These are phyloP conservation scores for Fregetta grallaria DNA, from an alignment of 2,113 vertebrate genomes.

Conservation along the genomic window DNA sequence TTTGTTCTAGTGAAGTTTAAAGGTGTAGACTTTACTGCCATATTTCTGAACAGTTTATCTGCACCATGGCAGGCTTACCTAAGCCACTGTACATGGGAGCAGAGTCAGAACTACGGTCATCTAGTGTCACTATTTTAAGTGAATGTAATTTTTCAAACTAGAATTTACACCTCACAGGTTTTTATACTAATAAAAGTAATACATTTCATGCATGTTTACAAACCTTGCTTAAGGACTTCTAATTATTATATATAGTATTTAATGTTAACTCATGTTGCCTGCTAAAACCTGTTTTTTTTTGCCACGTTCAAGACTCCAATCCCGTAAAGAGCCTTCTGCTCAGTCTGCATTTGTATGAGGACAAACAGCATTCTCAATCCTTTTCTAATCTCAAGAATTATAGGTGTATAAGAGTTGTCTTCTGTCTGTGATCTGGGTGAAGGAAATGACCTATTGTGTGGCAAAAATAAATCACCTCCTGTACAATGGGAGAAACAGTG, in stretches of 20 bases:
- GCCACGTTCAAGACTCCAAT: background rate
- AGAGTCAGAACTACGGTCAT: background rate
- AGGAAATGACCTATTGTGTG: background rate
- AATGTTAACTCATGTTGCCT: background rate
- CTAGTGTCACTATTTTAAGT: background rate
- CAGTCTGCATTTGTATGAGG: background rate
- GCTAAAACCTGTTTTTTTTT: background rate
- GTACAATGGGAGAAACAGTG: background rate
- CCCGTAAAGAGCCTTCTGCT: background rate
- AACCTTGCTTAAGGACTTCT: background rate
- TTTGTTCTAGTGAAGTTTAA: background rate
- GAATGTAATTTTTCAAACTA: background rate
- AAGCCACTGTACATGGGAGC: background rate
- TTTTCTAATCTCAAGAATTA: background rate
- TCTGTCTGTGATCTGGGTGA: background rate
- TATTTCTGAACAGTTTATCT: background rate
- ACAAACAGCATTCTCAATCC: background rate
- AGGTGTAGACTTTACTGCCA: background rate
- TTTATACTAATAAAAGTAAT: background rate
- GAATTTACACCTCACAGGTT: background rate
- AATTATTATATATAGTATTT: background rate
- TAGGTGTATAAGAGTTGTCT: background rate
- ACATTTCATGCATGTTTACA: background rate
- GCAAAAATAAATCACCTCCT: background rate
- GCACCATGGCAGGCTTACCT: background rate